Base-by-base conservation (phyloP, 2,888 invertebrate genomes). In the Acrobasis suavella region DNA sequence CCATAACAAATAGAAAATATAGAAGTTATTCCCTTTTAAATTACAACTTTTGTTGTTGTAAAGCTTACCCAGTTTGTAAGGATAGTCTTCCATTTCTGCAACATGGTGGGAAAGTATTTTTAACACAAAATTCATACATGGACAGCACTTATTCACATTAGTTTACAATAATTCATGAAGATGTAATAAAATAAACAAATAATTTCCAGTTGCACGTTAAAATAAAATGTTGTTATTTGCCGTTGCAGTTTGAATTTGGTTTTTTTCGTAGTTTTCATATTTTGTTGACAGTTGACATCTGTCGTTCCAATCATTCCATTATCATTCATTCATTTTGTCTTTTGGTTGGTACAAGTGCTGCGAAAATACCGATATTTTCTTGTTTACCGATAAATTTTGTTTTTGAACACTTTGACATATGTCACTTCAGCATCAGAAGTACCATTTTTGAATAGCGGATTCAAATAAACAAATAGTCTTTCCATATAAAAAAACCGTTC, bases 81-180 rank as follows among this genome's bases (percentile, higher is more conserved):
- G 71, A 92, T 90, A 66, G 60, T 73, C 78, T 88, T 91, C 92
- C 92, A 92, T 78, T 87, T 89, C 59, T 79, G 78, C 71, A 88
- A 77, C 91, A 91, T 89, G 72, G 67, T 85, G 70, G 63, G 63
- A 54, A 64, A 62, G 59, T 69, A 60, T 66, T 66, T 17, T 22
- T 42, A 22, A 50, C 12, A 52, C 51, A 60, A 51, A 60, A 60
- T 17, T 39, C 39, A 60, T 14, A 60, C 42, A 52, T 42, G 50
- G 9, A 50, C 50, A 17, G 17, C 22, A 42, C 56, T 42, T 14
- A 22, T 42, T 52, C 16, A 42, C 38, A 32, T 39, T 58, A 50
- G 9, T 32, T 58, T 10, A n/a, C 1, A 58, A 50, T 37, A 37
- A 9, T 59, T 50, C 1, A 38, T 42, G 42, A 7, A 22, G 50